phyloP scores from a whole-genome alignment of 2,113 vertebrate genomes.

The Clarias batrachus region DNA sequence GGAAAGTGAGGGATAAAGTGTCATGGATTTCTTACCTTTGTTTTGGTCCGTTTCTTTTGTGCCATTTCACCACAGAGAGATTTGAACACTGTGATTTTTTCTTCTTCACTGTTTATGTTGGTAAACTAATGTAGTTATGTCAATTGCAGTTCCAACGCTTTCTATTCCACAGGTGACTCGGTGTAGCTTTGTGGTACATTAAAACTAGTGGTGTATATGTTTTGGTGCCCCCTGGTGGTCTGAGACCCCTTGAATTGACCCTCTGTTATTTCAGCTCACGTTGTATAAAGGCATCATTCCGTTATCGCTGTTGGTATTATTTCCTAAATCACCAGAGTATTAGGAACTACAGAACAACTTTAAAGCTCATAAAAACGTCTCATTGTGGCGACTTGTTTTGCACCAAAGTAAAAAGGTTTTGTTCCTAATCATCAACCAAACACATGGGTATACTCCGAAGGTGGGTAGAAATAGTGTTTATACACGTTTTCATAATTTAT shows the following conservation, averaged over 20 bases:
- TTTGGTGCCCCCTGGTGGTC: background rate
- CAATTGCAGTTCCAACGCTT: background rate
- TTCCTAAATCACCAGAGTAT: background rate
- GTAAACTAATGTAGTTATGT: background rate
- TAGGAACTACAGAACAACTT: background rate
- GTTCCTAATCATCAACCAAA: background rate
- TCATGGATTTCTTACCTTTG: background rate
- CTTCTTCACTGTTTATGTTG: background rate
- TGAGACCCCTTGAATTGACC: background rate
- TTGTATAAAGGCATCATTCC: background rate
- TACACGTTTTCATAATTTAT: background rate
- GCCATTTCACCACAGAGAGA: background rate
- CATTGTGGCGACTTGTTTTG: background rate
- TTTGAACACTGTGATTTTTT: background rate
- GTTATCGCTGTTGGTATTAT: background rate
- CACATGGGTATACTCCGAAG: background rate
- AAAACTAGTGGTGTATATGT: background rate
- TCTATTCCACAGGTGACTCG: background rate
- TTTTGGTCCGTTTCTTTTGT: background rate
- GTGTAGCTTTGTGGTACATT: background rate
- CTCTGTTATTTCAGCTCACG: background rate
- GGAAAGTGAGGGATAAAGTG: background rate
- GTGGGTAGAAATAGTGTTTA: background rate
- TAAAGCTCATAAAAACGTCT: background rate
- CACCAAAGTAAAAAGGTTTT: no score